Percentiles rank a stretch among this genome's conserved stretches.
These are phyloP conservation scores for Eulemur coronatus DNA, from an alignment of 2,797 vertebrate genomes.

Conservation along the genomic window DNA sequence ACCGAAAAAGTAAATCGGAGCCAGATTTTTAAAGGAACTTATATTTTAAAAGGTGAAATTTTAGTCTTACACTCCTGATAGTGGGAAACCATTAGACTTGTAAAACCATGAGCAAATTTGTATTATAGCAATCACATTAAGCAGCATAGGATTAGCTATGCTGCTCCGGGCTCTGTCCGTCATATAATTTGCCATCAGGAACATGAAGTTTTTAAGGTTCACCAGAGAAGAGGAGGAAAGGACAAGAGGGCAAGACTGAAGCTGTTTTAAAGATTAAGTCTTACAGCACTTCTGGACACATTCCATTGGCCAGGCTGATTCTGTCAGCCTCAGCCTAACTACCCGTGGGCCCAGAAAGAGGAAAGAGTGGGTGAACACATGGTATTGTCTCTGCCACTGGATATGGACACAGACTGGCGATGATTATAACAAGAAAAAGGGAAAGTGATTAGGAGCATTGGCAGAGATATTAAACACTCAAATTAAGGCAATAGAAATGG, in stretches of 20 bases:
- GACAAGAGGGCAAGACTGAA: not conserved
- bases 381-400: not conserved
- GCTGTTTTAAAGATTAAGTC: not conserved
- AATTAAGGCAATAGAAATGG: not conserved
- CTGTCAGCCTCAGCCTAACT: not conserved
- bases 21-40: not conserved
- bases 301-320: not conserved
- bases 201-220: not conserved
- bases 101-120: not conserved
- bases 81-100: not conserved
- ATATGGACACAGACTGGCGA: not conserved
- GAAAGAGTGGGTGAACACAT: not conserved
- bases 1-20: not conserved
- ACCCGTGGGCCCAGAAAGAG: not conserved
- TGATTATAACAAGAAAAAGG: not conserved
- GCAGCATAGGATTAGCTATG: accelerated
- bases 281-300: not conserved
- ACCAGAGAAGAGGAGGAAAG: not conserved
- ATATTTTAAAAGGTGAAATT: not conserved
- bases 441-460: not conserved
- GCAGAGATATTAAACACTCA: not conserved
- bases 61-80: not conserved
- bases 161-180: not conserved
- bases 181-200: not conserved
- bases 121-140: not conserved